These are phyloP conservation scores for Cetoscarus ocellatus DNA, from an alignment of 2,797 vertebrate species.

Conservation along the genomic window DNA sequence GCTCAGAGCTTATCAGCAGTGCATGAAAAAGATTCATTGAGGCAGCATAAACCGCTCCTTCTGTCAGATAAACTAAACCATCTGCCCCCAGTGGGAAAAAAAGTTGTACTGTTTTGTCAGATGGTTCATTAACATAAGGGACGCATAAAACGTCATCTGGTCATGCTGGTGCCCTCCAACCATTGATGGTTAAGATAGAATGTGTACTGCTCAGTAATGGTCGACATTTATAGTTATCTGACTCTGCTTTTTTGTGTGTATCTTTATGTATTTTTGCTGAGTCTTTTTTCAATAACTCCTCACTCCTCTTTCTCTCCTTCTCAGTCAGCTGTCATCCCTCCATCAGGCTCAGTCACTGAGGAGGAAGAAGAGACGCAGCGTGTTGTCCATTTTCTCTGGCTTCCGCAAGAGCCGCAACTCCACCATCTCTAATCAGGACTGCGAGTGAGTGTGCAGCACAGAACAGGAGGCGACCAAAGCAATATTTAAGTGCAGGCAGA, in stretches of 20 bases:
- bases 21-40: conserved; percentile 35
- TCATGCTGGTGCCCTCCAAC: background rate
- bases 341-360: conserved; percentile 83
- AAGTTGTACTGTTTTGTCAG: conserved; percentile 14
- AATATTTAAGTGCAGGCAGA: conserved; percentile 32
- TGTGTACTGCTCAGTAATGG: background rate
- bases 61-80: conserved; percentile 45
- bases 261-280: background rate
- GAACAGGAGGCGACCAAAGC: conserved; percentile 34
- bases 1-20: conserved; percentile 18
- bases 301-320: conserved; percentile 5
- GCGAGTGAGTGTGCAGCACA: conserved; percentile 62
- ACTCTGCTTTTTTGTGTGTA: background rate
- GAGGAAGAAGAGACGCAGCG: conserved; percentile 85
- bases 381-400: conserved; percentile 85
- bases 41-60: conserved; percentile 31
- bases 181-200: background rate
- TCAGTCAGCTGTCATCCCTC: conserved; percentile 84
- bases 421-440: conserved; percentile 81
- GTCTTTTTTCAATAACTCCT: conserved; percentile 1
- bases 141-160: background rate
- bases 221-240: background rate
- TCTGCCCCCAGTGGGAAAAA: conserved; percentile 16
- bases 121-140: conserved; percentile 20
- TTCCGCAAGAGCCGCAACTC: conserved; percentile 86